Conservation (phyloP, 1,140 invertebrate species). For the Nasonia longicornis region DNA sequence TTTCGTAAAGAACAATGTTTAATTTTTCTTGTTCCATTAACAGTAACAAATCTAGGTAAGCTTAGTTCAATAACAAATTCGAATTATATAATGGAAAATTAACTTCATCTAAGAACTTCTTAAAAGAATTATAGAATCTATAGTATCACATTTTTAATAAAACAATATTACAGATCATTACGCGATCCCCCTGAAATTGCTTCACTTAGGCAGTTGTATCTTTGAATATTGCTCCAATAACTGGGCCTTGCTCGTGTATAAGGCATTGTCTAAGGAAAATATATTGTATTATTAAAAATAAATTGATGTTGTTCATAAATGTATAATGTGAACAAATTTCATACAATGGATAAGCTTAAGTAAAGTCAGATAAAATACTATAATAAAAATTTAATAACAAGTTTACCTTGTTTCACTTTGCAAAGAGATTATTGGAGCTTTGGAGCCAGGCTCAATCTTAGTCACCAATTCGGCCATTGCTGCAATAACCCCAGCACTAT, state of each 20-base stretch:
- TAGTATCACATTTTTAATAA: constrained; percentile 35
- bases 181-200: background rate
- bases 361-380: too few species aligned
- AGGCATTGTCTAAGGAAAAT: constrained; percentile 63
- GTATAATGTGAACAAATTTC: background rate
- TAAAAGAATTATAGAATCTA: constrained; percentile 11
- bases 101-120: background rate
- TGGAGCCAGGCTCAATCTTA: constrained; percentile 63
- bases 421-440: constrained; percentile 61
- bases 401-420: constrained; percentile 64
- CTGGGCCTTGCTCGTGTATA: constrained; percentile 63
- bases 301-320: too few species aligned
- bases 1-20: too few species aligned
- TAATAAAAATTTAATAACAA: background rate
- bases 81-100: background rate
- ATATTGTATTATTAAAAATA: constrained; percentile 38
- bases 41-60: background rate
- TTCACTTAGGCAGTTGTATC: constrained; percentile 54
- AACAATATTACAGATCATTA: constrained; percentile 19
- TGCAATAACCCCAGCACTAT: constrained; percentile 66
- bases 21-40: background rate
- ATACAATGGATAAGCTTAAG: background rate
- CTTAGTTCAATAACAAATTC: background rate
- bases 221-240: constrained; percentile 67
- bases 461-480: constrained; percentile 65